These are phyloP conservation scores for Capreolus pygargus DNA, from an alignment of 2,113 vertebrate species.

Conservation along the genomic window DNA sequence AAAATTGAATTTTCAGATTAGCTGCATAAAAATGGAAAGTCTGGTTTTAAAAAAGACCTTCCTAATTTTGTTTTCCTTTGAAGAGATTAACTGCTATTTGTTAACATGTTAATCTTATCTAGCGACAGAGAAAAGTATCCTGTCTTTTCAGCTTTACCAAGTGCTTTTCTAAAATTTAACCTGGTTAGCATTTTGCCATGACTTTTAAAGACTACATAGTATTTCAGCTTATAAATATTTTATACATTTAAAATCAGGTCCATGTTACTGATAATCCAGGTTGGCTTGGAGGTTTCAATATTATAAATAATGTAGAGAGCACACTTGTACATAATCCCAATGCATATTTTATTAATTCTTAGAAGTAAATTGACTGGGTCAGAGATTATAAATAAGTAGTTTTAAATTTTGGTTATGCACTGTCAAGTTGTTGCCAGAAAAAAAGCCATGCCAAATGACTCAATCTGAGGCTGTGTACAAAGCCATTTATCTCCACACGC, in stretches of 20 bases:
- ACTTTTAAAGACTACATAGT: not conserved
- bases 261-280: not conserved
- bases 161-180: not conserved
- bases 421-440: not conserved
- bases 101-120: not conserved
- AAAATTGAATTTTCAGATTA: conserved; percentile 71
- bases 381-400: not conserved
- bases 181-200: not conserved
- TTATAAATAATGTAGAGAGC: not conserved
- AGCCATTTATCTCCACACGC: not conserved
- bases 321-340: not conserved
- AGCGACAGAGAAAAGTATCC: not conserved
- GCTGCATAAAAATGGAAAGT: conserved; percentile 60
- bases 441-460: not conserved
- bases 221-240: not conserved
- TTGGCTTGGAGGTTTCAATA: not conserved
- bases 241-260: not conserved
- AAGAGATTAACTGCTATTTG: conserved; percentile 8
- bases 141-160: rapidly evolving
- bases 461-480: rapidly evolving
- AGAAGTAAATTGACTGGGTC: not conserved
- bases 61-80: conserved; percentile 37
- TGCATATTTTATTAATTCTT: not conserved
- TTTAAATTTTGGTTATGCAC: not conserved
- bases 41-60: not conserved